Conservation (phyloP, 2,113 vertebrate genomes). For the Philantomba maxwellii region DNA sequence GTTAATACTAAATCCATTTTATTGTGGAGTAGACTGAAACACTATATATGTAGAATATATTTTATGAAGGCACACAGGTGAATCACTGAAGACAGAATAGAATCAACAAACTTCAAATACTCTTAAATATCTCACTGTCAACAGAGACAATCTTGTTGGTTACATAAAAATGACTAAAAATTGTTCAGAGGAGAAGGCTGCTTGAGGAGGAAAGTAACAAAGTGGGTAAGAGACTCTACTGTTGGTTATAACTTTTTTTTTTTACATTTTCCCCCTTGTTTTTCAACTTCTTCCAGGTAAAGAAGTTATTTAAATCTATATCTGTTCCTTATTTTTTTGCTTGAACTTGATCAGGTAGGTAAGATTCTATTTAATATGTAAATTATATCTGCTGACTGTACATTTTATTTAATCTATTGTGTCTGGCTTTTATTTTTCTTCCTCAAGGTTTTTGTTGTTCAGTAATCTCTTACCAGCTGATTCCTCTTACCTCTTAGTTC, state of each 20-base stretch:
- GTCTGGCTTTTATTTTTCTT: neutral
- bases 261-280: neutral
- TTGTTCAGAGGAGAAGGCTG: neutral
- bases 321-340: constrained; percentile 57
- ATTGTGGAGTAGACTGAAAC: constrained; percentile 20
- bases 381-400: neutral
- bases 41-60: constrained; percentile 18
- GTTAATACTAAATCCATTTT: constrained; percentile 9
- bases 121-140: neutral
- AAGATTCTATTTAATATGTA: constrained; percentile 16
- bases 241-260: neutral
- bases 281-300: constrained; percentile 63
- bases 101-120: neutral
- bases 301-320: constrained; percentile 62
- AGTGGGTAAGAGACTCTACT: neutral
- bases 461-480: neutral
- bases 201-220: neutral
- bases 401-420: neutral
- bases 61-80: neutral
- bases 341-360: constrained; percentile 71
- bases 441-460: neutral
- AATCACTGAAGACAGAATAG: neutral
- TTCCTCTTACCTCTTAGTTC: neutral
- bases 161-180: neutral
- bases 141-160: neutral